Conservation (phyloP, 2,113 vertebrate genomes). For the Corythaixoides concolor region DNA sequence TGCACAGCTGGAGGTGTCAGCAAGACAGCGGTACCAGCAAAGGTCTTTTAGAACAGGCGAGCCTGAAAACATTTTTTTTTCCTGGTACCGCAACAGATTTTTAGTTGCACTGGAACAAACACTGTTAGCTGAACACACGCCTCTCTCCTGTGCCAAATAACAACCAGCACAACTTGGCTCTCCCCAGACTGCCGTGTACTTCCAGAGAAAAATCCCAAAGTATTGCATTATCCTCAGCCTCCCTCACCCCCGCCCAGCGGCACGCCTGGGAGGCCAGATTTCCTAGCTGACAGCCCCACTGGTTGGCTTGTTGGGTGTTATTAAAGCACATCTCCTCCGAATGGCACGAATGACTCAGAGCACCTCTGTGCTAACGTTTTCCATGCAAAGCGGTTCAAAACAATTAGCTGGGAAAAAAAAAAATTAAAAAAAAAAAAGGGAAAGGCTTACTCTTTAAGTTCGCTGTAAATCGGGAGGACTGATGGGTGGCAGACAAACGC, state of each 20-base stretch:
- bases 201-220: constrained; percentile 5
- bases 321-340: not conserved
- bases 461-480: constrained; percentile 82
- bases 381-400: not conserved
- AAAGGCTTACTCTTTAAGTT: constrained; percentile 82
- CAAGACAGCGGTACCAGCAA: not conserved
- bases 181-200: not conserved
- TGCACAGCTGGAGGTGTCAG: not conserved
- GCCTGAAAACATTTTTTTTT: not conserved
- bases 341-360: not conserved
- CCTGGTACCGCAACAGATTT: not conserved
- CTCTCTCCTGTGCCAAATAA: not conserved
- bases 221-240: not conserved
- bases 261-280: not conserved
- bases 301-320: not conserved
- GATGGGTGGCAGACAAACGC: constrained; percentile 83
- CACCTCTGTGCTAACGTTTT: constrained; percentile 12
- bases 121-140: not conserved
- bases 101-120: not conserved
- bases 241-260: not conserved
- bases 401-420: not conserved
- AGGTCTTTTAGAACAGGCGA: not conserved
- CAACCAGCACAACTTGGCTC: not conserved
- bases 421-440: not conserved
- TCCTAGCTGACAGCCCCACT: not conserved